Evolutionary conservation across 2,888 invertebrate genomes (phyloP), one percentile per base, ranked within the genome.

Genomic region (Petrolisthes cinctipes): DNA sequence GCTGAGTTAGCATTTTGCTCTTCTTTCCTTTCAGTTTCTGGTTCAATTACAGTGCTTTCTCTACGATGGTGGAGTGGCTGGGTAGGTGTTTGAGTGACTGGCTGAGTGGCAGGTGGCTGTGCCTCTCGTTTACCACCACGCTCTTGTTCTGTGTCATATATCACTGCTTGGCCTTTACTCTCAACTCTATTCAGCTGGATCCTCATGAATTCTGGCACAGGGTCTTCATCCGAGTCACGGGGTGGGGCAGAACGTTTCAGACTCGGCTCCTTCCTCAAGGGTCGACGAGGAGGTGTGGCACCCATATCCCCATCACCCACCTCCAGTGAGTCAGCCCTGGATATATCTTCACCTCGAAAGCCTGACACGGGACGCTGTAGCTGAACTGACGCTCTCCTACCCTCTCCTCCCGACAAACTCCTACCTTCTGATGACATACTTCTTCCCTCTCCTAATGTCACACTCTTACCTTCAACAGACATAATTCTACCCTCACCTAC

Each of bases 101-200:
- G 71, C 2, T n/a, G 14, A 20, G 71, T 23, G 66, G 71, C 4
- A 9, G 79, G 79, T 57, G 57, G 51, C 5, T n/a, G 68, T 37
- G 81, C 81, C 51, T 23, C 86, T 7, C 14, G 23, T 54, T 75
- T 82, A 61, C 9, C 5, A 66, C 75, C 57, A 51, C 56, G 83
- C 17, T 89, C 83, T 61, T 85, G 82, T 23, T 89, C 89, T 17
- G 89, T 89, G 56, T 88, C 89, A 75, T 84, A 89, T 23, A 89
- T 83, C 23, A 88, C 86, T 37, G 85, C 66, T 54, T 86, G 83
- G 4, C 89, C 89, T 83, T 89, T 90, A 61, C 84, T 90, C 68
- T 90, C 89, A 4, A 90, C 90, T 51, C 78, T 84, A 53, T 90
- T 89, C 11, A 90, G 88, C 57, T 90, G 90, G n/a, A 90, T 90